A percentile compares a stretch with the other conserved stretches of the same genome.
These are phyloP conservation scores for Caenorhabditis sinica DNA, from an alignment of 2,888 invertebrate genomes.

Conservation along the genomic window DNA sequence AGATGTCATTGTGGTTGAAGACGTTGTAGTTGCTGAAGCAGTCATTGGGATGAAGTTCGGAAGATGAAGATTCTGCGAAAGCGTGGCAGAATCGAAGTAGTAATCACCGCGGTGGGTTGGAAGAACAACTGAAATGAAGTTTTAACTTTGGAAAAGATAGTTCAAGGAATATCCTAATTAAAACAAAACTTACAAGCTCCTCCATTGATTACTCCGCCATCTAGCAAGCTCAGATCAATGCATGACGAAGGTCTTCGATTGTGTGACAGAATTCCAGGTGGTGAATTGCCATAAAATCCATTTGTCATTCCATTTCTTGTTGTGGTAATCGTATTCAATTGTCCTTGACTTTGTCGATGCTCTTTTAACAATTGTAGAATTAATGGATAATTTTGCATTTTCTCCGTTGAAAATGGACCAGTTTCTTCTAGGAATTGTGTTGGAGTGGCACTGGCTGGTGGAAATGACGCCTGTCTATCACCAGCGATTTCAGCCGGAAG, in stretches of 20 bases:
- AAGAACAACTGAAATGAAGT: slow-evolving; percentile 38
- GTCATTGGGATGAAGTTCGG: slow-evolving; percentile 32
- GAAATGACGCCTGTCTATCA: slow-evolving; percentile 70
- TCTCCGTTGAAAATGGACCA: slow-evolving; percentile 53
- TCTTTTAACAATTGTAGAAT: slow-evolving; percentile 72
- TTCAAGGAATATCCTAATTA: background rate
- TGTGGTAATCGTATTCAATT: slow-evolving; percentile 26
- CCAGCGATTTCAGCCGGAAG: slow-evolving; percentile 71
- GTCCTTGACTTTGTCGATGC: slow-evolving; percentile 56
- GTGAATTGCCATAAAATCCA: slow-evolving; percentile 40
- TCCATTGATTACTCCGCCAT: slow-evolving; percentile 49
- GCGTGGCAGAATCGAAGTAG: slow-evolving; percentile 64
- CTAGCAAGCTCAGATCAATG: slow-evolving; percentile 60
- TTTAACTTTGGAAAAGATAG: background rate
- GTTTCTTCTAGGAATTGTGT: slow-evolving; percentile 62
- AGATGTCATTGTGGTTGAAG: slow-evolving; percentile 40
- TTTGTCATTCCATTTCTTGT: slow-evolving; percentile 21
- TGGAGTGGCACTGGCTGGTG: slow-evolving; percentile 72
- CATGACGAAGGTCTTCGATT: slow-evolving; percentile 68
- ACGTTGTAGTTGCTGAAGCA: slow-evolving; percentile 23
- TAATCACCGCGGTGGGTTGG: slow-evolving; percentile 63
- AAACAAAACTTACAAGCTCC: slow-evolving; percentile 30
- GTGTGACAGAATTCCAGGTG: slow-evolving; percentile 45
- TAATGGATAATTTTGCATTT: slow-evolving; percentile 72
- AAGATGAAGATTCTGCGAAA: slow-evolving; percentile 59